A percentile compares a stretch with the other conserved stretches of the same genome.
Evolutionary conservation across 1,140 invertebrate genomes (phyloP).

Genomic region (Tribolium madens): DNA sequence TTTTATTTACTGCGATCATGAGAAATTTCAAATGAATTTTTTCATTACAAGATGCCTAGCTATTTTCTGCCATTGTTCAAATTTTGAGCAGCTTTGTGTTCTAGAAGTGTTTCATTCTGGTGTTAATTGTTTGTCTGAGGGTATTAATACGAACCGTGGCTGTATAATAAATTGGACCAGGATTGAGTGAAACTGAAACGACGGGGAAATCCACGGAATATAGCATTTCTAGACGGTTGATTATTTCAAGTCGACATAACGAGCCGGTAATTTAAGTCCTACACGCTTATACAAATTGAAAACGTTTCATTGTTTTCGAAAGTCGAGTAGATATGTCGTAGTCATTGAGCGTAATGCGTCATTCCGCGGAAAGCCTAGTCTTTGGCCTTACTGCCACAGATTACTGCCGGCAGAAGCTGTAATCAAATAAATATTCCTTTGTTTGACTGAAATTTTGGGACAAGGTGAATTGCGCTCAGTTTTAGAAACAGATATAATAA

Average conservation of each 20-base stretch:
- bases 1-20: background rate
- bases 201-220: constrained; percentile 30
- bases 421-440: too few species aligned
- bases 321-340: too few species aligned
- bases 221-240: constrained; percentile 31
- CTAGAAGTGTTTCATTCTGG: constrained; percentile 45
- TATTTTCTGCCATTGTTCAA: constrained; percentile 41
- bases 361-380: too few species aligned
- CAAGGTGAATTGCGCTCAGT: too few species aligned
- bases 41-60: too few species aligned
- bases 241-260: constrained; percentile 31
- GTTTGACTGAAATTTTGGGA: too few species aligned
- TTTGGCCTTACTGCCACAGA: too few species aligned
- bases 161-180: constrained; percentile 45
- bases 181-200: constrained; percentile 40
- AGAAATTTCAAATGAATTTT: background rate
- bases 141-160: constrained; percentile 42
- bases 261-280: constrained; percentile 31
- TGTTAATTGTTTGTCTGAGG: constrained; percentile 46
- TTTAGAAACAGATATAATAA: too few species aligned
- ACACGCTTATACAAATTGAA: background rate
- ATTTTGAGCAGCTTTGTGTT: constrained; percentile 33
- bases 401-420: too few species aligned
- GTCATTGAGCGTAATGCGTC: too few species aligned
- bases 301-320: too few species aligned